Base-by-base conservation (phyloP, 2,888 invertebrate species). In the Slavum lentiscoides region DNA sequence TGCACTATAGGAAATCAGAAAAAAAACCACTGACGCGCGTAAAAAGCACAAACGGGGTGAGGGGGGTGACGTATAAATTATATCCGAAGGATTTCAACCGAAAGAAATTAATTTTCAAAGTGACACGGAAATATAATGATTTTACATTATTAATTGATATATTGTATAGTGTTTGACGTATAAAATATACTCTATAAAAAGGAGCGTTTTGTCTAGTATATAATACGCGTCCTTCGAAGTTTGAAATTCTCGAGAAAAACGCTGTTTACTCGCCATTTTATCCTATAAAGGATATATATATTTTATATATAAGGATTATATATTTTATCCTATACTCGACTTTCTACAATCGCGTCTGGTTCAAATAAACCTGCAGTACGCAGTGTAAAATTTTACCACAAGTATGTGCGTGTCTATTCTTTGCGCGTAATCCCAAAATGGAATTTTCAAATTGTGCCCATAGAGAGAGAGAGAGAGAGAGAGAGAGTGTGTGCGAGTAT, bases 331-430 rank as follows among this genome's bases (percentile, higher is more conserved):
- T 53, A 17, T 64, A 53, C n/a, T 64, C 37, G 30, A 74, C 74
- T 74, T 74, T 64, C 37, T 64, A 30, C 30, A 74, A 64, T 75
- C 23, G 69, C 23, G 69, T 37, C 37, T 55, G 9, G 23, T 67
- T 67, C 15, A 8, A 23, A 39, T 53, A 64, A 74, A 74, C 61
- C 1, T 53, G 21, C 21, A 55, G 30, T 30, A 30, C 30, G 30
- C 4, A 30, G 53, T 19, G 23, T 66, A 58, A 17, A 66, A 23
- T 55, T 39, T 66, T 66, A 2, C 8, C 17, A 30, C 30, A 30
- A n/a, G 30, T 30, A 4, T 30, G 30, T 30, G 8, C 37, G 11
- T 30, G 30, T 39, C 58, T 39, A 67, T 58, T 6, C 37, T 53
- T 2, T 53, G 7, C 9, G 9, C 9, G 30, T 66, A 59, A 21